Base-by-base conservation (phyloP, 1,140 invertebrate genomes). In the Drosophila lowei region DNA sequence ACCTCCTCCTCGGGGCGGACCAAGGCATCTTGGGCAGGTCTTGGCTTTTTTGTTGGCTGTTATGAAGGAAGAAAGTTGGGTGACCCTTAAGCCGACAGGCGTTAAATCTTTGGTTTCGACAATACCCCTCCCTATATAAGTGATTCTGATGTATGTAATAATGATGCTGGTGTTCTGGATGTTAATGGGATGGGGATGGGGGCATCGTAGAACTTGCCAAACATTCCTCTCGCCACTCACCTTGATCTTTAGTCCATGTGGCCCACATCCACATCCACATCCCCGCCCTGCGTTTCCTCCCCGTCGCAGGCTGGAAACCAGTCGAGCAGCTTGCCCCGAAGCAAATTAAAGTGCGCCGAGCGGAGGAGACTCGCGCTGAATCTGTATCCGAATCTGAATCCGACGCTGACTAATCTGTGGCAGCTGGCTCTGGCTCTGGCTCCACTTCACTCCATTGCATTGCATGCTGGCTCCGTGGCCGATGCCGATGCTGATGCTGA, bases 351-450 rank as follows among this genome's bases (percentile, higher is more conserved):
- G 65, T 77, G 72, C 61, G 64, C 61, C 77, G 44, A 46, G 52
- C 53, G 47, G 50, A 53, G 47, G 46, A 53, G 55, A 72, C 61
- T 68, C 61, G 30, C 30, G 9, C 30, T 62, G 60, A 42, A 57
- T 68, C 50, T 46, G 65, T 57, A 68, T 68, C 63, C 34, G 38
- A 55, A 64, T 77, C 53, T 72, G 55, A 55, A 64, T 77, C 53
- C 72, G 55, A 77, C 56, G 55, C 77, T 88, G 83, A 86, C 71
- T 88, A 86, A 86, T 86, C 78, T 86, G 70, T 77, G 83, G 74
- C 77, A 86, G 83, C 83, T 86, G 83, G 74, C 78, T 25, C 4
- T 25, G 23, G 23, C 23, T 25, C 0, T 25, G 23, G 23, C 23
- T 86, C 67, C 60, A 83, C 83, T 81, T 71, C 71, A 58, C 55